A percentile compares a stretch with the other conserved stretches of the same genome.
Evolutionary conservation across 1,140 invertebrate genomes (phyloP).

Genomic region (Caenorhabditis briggsae): DNA sequence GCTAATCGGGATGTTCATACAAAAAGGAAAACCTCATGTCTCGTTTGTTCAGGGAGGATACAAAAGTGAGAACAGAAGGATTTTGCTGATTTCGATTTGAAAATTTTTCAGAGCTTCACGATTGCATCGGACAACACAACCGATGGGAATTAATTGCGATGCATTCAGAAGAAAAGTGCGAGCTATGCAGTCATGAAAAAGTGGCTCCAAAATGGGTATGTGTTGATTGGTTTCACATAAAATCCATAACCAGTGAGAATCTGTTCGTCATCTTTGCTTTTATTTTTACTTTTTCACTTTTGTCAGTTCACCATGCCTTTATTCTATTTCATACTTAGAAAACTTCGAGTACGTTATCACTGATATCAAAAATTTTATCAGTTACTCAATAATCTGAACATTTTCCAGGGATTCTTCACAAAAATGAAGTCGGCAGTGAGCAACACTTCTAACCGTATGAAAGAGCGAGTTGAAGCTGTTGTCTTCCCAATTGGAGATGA

Average conservation of each 20-base stretch:
- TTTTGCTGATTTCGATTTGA: too few relatives aligned
- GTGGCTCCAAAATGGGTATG: constrained; percentile 32
- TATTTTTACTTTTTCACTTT: too few relatives aligned
- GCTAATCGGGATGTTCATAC: constrained; percentile 96
- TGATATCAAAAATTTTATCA: too few relatives aligned
- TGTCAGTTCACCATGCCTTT: too few relatives aligned
- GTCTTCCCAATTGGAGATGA: constrained; percentile 35
- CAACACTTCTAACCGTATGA: constrained; percentile 35
- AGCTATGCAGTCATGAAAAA: background rate
- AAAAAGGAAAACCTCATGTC: constrained; percentile 92
- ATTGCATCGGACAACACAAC: constrained; percentile 69
- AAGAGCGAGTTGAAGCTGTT: constrained; percentile 16
- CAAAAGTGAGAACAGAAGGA: constrained; percentile 80
- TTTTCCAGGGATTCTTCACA: constrained; percentile 44
- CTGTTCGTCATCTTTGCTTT: too few relatives aligned
- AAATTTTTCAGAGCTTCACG: constrained; percentile 74
- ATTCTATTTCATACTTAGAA: background rate
- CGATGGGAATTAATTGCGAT: constrained; percentile 70
- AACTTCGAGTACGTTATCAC: background rate
- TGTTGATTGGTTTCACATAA: background rate
- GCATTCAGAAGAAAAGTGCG: constrained; percentile 32
- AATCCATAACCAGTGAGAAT: background rate
- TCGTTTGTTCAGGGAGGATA: constrained; percentile 93
- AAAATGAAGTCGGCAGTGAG: constrained; percentile 32
- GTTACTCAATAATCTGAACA: background rate